These are phyloP conservation scores for Puma concolor DNA, from an alignment of 2,113 vertebrate species.

Conservation along the genomic window DNA sequence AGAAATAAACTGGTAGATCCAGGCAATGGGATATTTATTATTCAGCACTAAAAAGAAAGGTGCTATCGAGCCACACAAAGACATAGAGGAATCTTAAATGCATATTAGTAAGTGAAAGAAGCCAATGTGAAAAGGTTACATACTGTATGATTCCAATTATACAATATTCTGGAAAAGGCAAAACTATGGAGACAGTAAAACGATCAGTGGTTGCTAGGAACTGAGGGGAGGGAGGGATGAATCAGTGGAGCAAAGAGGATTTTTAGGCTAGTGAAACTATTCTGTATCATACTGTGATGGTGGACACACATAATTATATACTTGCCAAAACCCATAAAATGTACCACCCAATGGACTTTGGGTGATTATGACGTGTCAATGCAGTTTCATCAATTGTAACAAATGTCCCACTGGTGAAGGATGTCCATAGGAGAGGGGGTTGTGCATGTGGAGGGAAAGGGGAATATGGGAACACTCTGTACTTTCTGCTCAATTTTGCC, in stretches of 20 bases:
- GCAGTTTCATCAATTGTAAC: neutral
- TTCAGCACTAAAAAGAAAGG: conserved; percentile 11
- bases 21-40: neutral
- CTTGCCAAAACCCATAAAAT: neutral
- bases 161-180: neutral
- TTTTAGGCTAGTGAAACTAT: neutral
- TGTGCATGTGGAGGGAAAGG: neutral
- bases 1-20: neutral
- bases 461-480: neutral
- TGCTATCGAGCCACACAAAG: neutral
- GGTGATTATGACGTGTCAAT: neutral
- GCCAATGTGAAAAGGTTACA: neutral
- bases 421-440: neutral
- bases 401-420: neutral
- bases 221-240: neutral
- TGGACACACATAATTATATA: neutral
- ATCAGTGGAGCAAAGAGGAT: neutral
- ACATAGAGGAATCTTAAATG: neutral
- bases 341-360: neutral
- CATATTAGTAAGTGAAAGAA: conserved; percentile 22
- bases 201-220: neutral
- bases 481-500: neutral
- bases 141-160: neutral
- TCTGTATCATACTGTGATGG: neutral
- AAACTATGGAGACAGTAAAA: neutral